Conservation (phyloP, 1,140 invertebrate species). For the Trinorchestia longiramus region DNA sequence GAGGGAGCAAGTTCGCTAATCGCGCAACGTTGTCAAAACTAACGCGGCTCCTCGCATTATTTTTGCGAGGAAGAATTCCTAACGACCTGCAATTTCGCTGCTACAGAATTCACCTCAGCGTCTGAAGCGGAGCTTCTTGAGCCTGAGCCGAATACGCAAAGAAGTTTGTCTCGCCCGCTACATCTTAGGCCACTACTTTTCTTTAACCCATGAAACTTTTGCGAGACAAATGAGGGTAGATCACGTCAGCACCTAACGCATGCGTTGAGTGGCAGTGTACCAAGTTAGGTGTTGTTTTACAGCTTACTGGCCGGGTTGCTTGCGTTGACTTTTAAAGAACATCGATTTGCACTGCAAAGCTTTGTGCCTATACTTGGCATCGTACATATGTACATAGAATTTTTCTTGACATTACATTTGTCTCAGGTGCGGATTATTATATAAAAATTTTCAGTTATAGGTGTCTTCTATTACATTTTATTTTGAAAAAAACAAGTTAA, state of each 20-base stretch:
- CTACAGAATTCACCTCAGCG: slow-evolving; percentile 35
- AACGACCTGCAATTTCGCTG: slow-evolving; percentile 49
- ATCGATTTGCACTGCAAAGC: not conserved
- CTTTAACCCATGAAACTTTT: not conserved
- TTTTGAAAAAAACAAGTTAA: not conserved
- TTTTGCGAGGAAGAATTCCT: not conserved
- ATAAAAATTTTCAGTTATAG: not conserved
- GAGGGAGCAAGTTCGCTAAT: slow-evolving; percentile 14
- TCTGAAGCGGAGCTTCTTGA: not conserved
- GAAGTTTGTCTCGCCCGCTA: not conserved
- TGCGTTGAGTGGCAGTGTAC: not conserved
- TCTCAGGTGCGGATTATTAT: not conserved
- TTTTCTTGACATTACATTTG: not conserved
- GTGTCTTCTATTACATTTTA: not conserved
- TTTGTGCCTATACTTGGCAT: not conserved
- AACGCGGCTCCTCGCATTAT: slow-evolving; percentile 43
- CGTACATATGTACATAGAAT: not conserved
- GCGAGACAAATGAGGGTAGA: not conserved
- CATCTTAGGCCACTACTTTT: not conserved
- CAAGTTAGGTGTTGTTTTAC: not conserved
- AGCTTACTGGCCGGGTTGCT: not conserved
- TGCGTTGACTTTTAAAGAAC: not conserved
- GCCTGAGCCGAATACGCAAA: slow-evolving; percentile 34
- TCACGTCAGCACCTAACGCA: not conserved
- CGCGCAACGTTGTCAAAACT: slow-evolving; percentile 49